phyloP scores from a whole-genome alignment of 2,797 vertebrate genomes.

The Taenioides sp. region DNA sequence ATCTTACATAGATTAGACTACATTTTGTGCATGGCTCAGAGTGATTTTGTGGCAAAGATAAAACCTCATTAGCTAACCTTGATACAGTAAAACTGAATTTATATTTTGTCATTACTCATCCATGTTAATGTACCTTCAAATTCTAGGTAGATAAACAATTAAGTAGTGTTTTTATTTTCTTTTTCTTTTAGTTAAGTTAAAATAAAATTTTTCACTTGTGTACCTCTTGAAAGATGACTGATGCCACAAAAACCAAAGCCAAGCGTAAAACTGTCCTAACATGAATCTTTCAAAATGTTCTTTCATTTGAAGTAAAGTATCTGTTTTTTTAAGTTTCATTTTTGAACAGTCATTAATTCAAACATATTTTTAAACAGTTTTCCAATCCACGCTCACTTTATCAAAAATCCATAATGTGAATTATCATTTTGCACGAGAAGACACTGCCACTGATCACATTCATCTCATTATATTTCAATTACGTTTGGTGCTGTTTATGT shows the following conservation, averaged over 20 bases:
- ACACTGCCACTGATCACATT: slow-evolving; percentile 66
- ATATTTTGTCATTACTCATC: neutral
- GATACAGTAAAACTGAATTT: neutral
- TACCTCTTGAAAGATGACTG: slow-evolving; percentile 14
- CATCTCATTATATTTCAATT: slow-evolving; percentile 37
- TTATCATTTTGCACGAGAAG: slow-evolving; percentile 66
- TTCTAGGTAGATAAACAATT: too few species aligned
- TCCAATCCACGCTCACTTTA: neutral
- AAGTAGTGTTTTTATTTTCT: neutral
- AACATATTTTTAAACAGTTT: neutral
- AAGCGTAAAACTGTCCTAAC: neutral
- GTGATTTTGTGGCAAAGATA: neutral
- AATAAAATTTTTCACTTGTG: slow-evolving; percentile 1
- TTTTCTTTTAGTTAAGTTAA: neutral
- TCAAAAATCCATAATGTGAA: slow-evolving; percentile 77
- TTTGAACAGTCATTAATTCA: neutral
- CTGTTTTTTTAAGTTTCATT: neutral
- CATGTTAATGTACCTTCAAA: neutral
- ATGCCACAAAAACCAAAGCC: neutral
- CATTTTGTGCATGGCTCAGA: neutral
- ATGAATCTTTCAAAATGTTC: neutral
- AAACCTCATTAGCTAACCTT: neutral
- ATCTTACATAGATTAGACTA: neutral
- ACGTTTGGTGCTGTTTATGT: slow-evolving; percentile 43
- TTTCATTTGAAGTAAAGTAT: neutral